These are phyloP conservation scores for Ochotona princeps DNA, from an alignment of 2,113 vertebrate genomes.

Conservation along the genomic window DNA sequence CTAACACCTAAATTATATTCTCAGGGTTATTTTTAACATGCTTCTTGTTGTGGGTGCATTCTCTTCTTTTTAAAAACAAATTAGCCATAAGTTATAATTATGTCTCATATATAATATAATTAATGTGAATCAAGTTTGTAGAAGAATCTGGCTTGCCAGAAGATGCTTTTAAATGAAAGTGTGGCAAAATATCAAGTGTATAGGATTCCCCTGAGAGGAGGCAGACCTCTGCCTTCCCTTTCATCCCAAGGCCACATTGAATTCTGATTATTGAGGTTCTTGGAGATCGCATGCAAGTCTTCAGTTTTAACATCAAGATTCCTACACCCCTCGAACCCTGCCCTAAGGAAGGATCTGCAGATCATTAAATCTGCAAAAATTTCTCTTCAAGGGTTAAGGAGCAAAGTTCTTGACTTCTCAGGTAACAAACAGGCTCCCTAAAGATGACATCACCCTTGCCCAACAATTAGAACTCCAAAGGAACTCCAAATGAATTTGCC, in stretches of 20 bases:
- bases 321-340: background rate
- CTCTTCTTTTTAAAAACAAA: conserved; percentile 68
- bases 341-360: background rate
- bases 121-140: conserved; percentile 50
- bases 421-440: background rate
- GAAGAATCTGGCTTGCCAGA: background rate
- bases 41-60: conserved; percentile 57
- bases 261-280: background rate
- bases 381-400: background rate
- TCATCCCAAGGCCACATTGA: too few species aligned
- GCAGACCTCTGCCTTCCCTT: rapidly evolving
- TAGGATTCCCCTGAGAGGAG: background rate
- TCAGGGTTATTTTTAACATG: conserved; percentile 57
- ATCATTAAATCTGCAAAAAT: background rate
- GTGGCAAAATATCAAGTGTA: background rate
- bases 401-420: background rate
- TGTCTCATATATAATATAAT: conserved; percentile 31
- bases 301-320: background rate
- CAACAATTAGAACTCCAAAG: background rate
- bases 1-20: conserved; percentile 68
- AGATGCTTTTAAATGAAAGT: conserved; percentile 34
- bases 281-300: background rate
- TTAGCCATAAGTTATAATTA: conserved; percentile 68
- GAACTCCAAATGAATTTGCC: background rate
- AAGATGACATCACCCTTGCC: background rate